Evolutionary conservation across 2,888 invertebrate species (phyloP).

Genomic region (Iselma pallidipennis): DNA sequence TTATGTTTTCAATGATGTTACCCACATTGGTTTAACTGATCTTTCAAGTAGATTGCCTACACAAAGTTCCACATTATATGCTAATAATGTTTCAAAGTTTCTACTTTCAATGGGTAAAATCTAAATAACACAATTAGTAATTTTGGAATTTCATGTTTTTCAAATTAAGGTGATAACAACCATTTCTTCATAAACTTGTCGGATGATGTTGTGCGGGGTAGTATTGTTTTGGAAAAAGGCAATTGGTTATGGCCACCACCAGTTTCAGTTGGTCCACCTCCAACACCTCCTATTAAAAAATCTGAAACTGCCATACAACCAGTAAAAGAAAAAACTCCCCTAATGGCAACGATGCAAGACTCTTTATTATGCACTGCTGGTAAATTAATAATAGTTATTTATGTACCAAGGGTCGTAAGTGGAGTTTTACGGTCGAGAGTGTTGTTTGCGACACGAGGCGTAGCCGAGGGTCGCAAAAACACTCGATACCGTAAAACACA

Average conservation of each 20-base stretch:
- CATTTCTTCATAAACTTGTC: conserved; percentile 79
- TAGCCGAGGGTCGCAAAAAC: too few species aligned
- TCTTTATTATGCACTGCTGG: conserved; percentile 20
- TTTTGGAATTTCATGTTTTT: background rate
- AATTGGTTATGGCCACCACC: conserved; percentile 81
- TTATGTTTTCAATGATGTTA: conserved; percentile 75
- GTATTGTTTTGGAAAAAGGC: conserved; percentile 77
- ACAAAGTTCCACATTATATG: conserved; percentile 84
- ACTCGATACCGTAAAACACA: too few species aligned
- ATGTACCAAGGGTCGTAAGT: too few species aligned
- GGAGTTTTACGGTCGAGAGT: too few species aligned
- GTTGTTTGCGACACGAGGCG: too few species aligned
- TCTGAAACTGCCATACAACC: conserved; percentile 46
- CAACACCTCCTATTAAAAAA: conserved; percentile 53
- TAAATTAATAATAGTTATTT: conserved; percentile 2
- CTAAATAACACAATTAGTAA: background rate
- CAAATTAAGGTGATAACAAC: conserved; percentile 67
- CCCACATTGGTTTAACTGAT: conserved; percentile 85
- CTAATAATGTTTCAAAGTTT: conserved; percentile 90
- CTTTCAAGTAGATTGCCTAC: conserved; percentile 83
- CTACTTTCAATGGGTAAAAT: conserved; percentile 74
- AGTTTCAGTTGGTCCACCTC: conserved; percentile 60
- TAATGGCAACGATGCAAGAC: conserved; percentile 65
- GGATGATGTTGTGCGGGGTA: conserved; percentile 86
- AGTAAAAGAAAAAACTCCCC: conserved; percentile 60